phyloP scores from a whole-genome alignment of 2,797 vertebrate genomes.

The Myotis myotis region DNA sequence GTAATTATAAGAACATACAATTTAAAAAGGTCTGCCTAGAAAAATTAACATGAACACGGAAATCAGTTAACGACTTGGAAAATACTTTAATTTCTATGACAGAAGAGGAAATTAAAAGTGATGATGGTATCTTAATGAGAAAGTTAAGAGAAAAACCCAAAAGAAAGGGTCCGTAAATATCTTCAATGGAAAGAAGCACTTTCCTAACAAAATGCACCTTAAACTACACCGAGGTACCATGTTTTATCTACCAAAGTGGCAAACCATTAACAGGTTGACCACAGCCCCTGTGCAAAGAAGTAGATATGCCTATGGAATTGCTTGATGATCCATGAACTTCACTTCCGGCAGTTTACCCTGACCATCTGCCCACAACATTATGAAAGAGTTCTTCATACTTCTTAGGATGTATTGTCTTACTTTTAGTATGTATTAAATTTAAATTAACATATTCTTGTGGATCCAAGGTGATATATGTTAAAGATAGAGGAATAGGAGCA shows the following conservation, averaged over 20 bases:
- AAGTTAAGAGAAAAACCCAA: not conserved
- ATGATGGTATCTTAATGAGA: not conserved
- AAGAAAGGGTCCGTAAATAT: not conserved
- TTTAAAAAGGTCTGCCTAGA: not conserved
- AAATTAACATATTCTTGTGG: not conserved
- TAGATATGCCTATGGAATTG: not conserved
- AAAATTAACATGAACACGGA: not conserved
- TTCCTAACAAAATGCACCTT: not conserved
- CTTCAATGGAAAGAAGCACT: not conserved
- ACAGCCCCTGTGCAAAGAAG: not conserved
- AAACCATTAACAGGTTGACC: too few species aligned
- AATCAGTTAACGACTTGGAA: not conserved
- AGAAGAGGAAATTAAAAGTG: not conserved
- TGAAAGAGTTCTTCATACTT: not conserved
- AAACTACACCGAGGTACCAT: not conserved
- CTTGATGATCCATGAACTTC: not conserved
- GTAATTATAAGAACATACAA: not conserved
- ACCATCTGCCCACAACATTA: not conserved
- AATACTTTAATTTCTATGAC: not conserved
- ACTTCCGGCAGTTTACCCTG: not conserved
- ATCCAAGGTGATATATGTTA: not conserved
- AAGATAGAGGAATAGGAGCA: not conserved
- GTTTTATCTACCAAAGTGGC: not conserved
- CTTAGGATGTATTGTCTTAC: not conserved
- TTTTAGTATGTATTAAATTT: fast-evolving